phyloP scores from a whole-genome alignment of 2,113 vertebrate species.

The Nyctereutes procyonoides region DNA sequence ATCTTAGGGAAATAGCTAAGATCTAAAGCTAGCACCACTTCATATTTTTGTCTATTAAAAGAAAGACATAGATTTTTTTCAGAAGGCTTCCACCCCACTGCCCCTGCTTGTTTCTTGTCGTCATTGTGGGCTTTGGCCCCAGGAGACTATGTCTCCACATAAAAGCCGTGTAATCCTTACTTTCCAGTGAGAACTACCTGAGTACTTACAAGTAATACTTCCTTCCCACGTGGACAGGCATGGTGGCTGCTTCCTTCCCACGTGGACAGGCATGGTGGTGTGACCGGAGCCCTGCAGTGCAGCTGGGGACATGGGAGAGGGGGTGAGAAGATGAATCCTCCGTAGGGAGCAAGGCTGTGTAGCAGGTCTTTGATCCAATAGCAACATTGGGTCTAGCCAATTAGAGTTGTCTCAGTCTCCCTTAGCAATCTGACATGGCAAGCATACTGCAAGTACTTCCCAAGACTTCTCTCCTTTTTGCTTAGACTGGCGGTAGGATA shows the following conservation, averaged over 20 bases:
- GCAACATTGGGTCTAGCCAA: neutral
- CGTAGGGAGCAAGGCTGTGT: neutral
- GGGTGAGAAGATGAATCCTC: neutral
- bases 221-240: neutral
- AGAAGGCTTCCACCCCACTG: neutral
- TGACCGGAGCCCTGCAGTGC: neutral
- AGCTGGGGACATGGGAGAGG: neutral
- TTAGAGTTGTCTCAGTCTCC: neutral
- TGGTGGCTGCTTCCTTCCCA: neutral
- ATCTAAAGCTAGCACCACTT: slow-evolving; percentile 38
- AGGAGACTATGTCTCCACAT: neutral
- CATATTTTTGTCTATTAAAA: slow-evolving; percentile 38
- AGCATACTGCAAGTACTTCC: neutral
- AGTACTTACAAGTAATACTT: neutral
- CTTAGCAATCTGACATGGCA: neutral
- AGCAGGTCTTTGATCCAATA: neutral
- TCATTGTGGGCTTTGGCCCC: slow-evolving; percentile 37
- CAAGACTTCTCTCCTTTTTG: neutral
- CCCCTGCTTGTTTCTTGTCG: neutral
- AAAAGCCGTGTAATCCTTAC: slow-evolving; percentile 27
- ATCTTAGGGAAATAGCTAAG: slow-evolving; percentile 34
- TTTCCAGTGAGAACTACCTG: slow-evolving; percentile 31
- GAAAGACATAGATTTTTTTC: neutral
- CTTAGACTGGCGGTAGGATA: neutral
- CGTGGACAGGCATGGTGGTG: neutral